Evolutionary conservation across 2,888 invertebrate genomes (phyloP).

Genomic region (Ennomos quercinarius): DNA sequence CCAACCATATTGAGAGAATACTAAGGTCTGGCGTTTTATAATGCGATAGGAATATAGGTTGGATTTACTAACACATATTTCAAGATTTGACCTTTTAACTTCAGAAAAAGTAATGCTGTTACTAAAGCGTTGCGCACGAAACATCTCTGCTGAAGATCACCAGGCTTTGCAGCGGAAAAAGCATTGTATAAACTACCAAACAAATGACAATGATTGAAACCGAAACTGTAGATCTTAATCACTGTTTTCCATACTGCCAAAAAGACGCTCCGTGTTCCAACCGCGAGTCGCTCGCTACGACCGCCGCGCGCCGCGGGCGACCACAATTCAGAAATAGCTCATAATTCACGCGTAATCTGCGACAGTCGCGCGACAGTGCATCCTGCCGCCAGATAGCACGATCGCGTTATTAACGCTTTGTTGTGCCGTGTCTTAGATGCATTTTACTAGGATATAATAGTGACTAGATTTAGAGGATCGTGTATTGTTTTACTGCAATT

Average conservation of each 20-base stretch:
- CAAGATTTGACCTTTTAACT: too few relatives aligned
- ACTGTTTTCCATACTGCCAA: slow-evolving; percentile 13
- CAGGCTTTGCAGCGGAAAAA: too few relatives aligned
- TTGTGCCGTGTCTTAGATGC: slow-evolving; percentile 54
- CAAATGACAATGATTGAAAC: not conserved
- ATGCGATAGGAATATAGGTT: too few relatives aligned
- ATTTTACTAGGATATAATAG: slow-evolving; percentile 61
- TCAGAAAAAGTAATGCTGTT: too few relatives aligned
- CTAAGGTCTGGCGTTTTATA: too few relatives aligned
- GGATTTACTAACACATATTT: too few relatives aligned
- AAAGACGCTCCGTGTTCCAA: slow-evolving; percentile 28
- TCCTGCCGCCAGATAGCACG: slow-evolving; percentile 69
- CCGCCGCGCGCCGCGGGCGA: slow-evolving; percentile 55
- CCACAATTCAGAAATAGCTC: slow-evolving; percentile 67
- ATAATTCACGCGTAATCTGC: slow-evolving; percentile 76
- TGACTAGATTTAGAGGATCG: slow-evolving; percentile 30
- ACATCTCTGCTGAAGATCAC: too few relatives aligned
- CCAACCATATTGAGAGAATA: not conserved
- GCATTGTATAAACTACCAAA: too few relatives aligned
- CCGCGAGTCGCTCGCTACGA: slow-evolving; percentile 22
- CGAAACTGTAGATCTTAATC: not conserved
- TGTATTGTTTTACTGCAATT: slow-evolving; percentile 32
- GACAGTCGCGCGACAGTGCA: slow-evolving; percentile 64
- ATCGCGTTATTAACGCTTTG: slow-evolving; percentile 60
- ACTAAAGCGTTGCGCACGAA: too few relatives aligned